Conservation (phyloP, 2,113 vertebrate species). For the Forbesichthys papilliferus region DNA sequence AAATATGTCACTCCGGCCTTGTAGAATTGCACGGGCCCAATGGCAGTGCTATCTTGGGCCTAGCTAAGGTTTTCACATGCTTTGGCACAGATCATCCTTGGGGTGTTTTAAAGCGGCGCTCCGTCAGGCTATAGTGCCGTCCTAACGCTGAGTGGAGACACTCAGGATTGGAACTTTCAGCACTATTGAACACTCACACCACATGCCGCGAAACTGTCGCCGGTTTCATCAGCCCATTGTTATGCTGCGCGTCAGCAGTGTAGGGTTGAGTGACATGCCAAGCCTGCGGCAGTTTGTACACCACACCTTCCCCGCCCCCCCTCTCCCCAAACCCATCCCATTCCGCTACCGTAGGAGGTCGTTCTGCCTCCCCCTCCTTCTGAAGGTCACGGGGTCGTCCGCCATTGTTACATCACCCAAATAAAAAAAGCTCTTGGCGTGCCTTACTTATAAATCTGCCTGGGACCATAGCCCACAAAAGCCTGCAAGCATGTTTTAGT, state of each 20-base stretch:
- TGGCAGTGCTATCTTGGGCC: not conserved
- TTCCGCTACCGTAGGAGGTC: too few species aligned
- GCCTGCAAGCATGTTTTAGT: not conserved
- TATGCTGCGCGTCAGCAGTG: not conserved
- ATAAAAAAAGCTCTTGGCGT: not conserved
- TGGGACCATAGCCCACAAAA: not conserved
- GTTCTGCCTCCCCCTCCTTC: not conserved
- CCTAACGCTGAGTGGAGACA: slow-evolving; percentile 11
- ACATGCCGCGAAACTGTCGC: slow-evolving; percentile 2
- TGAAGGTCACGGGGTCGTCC: slow-evolving; percentile 28
- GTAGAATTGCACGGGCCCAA: not conserved
- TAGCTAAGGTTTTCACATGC: not conserved
- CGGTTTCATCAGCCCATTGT: not conserved
- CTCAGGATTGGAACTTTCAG: not conserved
- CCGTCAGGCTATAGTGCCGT: slow-evolving; percentile 25
- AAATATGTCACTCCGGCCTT: slow-evolving; percentile 19
- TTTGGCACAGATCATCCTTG: too few species aligned
- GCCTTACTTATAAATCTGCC: slow-evolving; percentile 4
- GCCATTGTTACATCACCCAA: slow-evolving; percentile 3
- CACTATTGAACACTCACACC: too few species aligned
- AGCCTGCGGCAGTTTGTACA: not conserved
- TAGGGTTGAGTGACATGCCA: slow-evolving; percentile 6
- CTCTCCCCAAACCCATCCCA: too few species aligned
- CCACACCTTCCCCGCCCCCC: too few species aligned
- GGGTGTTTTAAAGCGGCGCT: too few species aligned